These are phyloP conservation scores for Muscicapa striata DNA, from an alignment of 2,797 vertebrate genomes.

Conservation along the genomic window DNA sequence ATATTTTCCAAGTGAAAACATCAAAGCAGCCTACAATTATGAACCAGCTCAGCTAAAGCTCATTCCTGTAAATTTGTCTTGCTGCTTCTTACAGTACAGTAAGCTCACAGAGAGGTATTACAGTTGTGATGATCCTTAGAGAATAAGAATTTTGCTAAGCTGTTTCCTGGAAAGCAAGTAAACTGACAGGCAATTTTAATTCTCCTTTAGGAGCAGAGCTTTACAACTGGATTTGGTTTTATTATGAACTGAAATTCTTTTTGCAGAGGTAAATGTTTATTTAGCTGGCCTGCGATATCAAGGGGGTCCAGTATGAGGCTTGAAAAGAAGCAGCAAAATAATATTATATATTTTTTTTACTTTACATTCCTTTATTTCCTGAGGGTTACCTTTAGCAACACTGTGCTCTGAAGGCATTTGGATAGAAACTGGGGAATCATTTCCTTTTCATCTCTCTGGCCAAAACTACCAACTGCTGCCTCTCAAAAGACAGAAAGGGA, in stretches of 20 bases:
- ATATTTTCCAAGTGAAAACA: neutral
- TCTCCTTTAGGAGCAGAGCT: neutral
- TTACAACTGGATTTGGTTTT: neutral
- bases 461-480: neutral
- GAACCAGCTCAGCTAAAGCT: neutral
- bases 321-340: neutral
- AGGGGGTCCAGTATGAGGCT: neutral
- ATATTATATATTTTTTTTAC: neutral
- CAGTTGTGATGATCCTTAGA: neutral
- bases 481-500: neutral
- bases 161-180: slow-evolving; percentile 10
- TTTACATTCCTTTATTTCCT: neutral
- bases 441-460: neutral
- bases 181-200: neutral
- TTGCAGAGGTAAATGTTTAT: neutral
- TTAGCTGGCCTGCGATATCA: neutral
- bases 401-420: neutral
- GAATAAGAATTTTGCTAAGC: neutral
- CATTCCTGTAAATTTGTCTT: neutral
- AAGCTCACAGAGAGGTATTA: neutral
- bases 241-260: neutral
- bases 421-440: neutral
- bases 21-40: neutral
- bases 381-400: neutral
- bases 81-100: neutral